Percentiles rank a stretch among this genome's conserved stretches.
These are phyloP conservation scores for Macrophya annulata DNA, from an alignment of 2,888 invertebrate genomes.

Conservation along the genomic window DNA sequence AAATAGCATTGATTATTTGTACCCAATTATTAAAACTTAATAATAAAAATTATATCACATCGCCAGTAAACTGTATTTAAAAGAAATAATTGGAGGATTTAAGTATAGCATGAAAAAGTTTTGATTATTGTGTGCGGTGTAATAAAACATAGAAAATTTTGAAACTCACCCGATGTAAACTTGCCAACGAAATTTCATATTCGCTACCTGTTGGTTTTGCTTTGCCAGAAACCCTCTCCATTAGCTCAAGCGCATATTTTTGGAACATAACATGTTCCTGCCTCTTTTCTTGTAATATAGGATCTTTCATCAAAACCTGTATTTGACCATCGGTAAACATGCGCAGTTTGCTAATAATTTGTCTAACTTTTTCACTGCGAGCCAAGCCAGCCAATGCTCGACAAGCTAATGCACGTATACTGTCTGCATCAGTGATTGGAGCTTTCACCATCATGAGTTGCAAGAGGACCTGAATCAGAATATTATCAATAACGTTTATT, in stretches of 20 bases:
- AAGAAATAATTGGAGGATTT: background rate
- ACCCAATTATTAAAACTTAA: background rate
- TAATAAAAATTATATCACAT: background rate
- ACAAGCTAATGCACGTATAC: slow-evolving; percentile 95
- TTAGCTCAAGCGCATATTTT: slow-evolving; percentile 93
- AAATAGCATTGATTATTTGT: slow-evolving; percentile 52
- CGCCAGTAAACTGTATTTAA: background rate
- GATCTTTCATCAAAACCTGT: slow-evolving; percentile 97
- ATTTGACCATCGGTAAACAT: slow-evolving; percentile 96
- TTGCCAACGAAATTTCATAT: slow-evolving; percentile 92
- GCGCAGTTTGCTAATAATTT: slow-evolving; percentile 97
- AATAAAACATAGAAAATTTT: slow-evolving; percentile 19
- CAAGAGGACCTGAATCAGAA: slow-evolving; percentile 85
- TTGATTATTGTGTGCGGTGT: background rate
- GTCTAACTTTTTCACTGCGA: slow-evolving; percentile 94
- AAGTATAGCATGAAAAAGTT: slow-evolving; percentile 14
- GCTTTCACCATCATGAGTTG: slow-evolving; percentile 95
- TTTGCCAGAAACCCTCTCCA: slow-evolving; percentile 95
- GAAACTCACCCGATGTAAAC: slow-evolving; percentile 90
- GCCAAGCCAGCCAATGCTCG: slow-evolving; percentile 96
- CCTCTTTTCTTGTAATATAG: slow-evolving; percentile 97
- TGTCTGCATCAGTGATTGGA: slow-evolving; percentile 98
- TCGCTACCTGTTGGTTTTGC: slow-evolving; percentile 89
- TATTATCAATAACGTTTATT: slow-evolving; percentile 40
- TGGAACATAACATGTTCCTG: slow-evolving; percentile 98